Evolutionary conservation across 37 sponge, comb jelly and placozoan species (phyloP), one percentile per base, ranked within the genome.

Genomic region (Chondrosia reniformis): DNA sequence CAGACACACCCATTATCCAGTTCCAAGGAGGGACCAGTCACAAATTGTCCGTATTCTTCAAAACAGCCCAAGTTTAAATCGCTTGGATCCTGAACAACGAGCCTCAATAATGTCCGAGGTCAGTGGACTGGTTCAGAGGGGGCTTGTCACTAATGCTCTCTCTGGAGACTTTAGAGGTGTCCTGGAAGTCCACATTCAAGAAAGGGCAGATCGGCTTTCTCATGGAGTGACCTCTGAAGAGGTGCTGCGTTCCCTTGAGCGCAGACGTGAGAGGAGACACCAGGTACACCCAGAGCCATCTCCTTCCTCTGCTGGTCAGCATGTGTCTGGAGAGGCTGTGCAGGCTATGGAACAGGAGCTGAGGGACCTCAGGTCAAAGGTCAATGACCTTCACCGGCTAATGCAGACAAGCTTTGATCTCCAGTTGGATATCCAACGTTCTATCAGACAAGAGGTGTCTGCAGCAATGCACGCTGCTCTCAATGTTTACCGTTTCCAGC

Each of bases 391-490:
- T 80, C 83, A 91, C 79, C 81, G 84, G 74, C 72, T 95, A 82
- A 75, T 95, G 81, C 74, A 78, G 45, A 59, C 83, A 25, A 82
- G 89, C 75, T 91, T 95, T 79, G 92, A 95, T 40, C 79, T 91
- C 27, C 92, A 91, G 74, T 67, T 91, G 59, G 92, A 95, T 31
- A 87, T 89, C 45, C 96, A 95, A 78, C 78, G 96, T 46, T 67
- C 92, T 38, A 88, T 95, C 59, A 45, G 92, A 9, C 96, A 95
- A 74, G 96, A 95, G 69, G 92, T 95, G 52, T 81, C 84, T 55
- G 92, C 96, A n/a, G 80, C 92, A n/a, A 82, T 91, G 62, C 42
- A 76, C 7, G 62, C 81, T 17, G 45, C 67, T 42, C 46, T 66
- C 28, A 58, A 46, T 56, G 17, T 64, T 2, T 73, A 46, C 9